Percentiles rank a stretch among this genome's conserved stretches.
Evolutionary conservation across 1,140 invertebrate species (phyloP).

Genomic region (Hyles vespertilio): DNA sequence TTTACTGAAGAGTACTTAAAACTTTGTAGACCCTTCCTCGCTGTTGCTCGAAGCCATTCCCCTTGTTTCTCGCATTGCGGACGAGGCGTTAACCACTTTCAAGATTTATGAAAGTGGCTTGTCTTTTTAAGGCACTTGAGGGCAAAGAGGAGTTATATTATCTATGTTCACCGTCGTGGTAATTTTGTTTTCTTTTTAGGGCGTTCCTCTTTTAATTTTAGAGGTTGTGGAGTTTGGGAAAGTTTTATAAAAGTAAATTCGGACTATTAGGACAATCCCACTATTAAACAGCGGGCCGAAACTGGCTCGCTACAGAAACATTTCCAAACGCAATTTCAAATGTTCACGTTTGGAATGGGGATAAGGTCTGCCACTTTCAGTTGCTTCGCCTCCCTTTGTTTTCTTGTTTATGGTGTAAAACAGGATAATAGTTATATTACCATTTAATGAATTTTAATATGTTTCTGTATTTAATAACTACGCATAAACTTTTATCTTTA

Average conservation of each 20-base stretch:
- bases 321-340: slow-evolving; percentile 18
- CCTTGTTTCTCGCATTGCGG: slow-evolving; percentile 40
- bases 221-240: slow-evolving; percentile 23
- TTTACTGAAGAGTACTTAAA: slow-evolving; percentile 46
- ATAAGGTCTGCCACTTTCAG: slow-evolving; percentile 13
- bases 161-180: slow-evolving; percentile 36
- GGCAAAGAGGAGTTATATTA: slow-evolving; percentile 48
- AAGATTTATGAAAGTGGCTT: slow-evolving; percentile 54
- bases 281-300: slow-evolving; percentile 10
- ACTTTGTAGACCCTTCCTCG: slow-evolving; percentile 35
- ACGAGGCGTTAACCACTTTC: slow-evolving; percentile 44
- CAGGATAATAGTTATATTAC: too few relatives aligned
- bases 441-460: too few relatives aligned
- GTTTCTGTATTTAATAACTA: too few relatives aligned
- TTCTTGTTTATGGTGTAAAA: neutral
- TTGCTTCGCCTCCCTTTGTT: slow-evolving; percentile 7
- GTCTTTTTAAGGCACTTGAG: slow-evolving; percentile 44
- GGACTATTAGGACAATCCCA: slow-evolving; percentile 16
- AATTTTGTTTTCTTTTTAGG: slow-evolving; percentile 39
- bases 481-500: too few relatives aligned
- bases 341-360: slow-evolving; percentile 16
- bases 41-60: slow-evolving; percentile 38
- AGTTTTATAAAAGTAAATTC: slow-evolving; percentile 19
- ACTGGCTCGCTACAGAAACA: slow-evolving; percentile 11
- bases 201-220: slow-evolving; percentile 29